phyloP scores from a whole-genome alignment of 2,797 vertebrate species.

The Melopsittacus undulatus region DNA sequence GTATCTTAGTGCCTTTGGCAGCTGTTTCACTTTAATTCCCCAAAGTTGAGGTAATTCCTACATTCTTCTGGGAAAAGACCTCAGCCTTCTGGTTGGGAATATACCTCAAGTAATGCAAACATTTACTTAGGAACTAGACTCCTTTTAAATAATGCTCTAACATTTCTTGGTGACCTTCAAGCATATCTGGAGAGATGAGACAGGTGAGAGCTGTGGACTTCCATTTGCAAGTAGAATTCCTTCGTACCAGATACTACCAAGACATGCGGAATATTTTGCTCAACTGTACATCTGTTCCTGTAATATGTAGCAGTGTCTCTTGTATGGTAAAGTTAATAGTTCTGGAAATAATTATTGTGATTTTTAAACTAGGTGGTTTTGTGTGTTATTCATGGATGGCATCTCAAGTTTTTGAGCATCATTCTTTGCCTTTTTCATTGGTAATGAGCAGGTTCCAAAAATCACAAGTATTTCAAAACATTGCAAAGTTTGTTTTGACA shows the following conservation, averaged over 20 bases:
- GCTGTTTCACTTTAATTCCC: background rate
- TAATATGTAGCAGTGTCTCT: background rate
- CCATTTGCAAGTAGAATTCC: background rate
- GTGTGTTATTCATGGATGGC: background rate
- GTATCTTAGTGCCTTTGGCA: background rate
- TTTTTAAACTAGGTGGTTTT: background rate
- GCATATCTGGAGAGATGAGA: background rate
- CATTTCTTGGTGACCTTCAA: background rate
- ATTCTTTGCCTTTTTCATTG: slow-evolving; percentile 1
- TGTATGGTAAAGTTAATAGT: background rate
- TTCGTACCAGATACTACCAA: background rate
- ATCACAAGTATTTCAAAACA: slow-evolving; percentile 31
- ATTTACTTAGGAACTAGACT: background rate
- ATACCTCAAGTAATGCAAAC: background rate
- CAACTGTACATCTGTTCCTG: background rate
- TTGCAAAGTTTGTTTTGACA: slow-evolving; percentile 63
- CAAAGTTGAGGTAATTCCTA: background rate
- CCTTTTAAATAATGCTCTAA: background rate
- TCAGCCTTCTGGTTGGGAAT: background rate
- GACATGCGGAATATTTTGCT: background rate
- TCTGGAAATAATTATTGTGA: background rate
- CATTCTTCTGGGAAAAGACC: background rate
- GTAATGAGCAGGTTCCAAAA: slow-evolving; percentile 49
- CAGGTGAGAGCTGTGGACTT: background rate
- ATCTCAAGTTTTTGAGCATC: background rate